These are phyloP conservation scores for Pyrgus malvae DNA, from an alignment of 2,888 invertebrate species.

Conservation along the genomic window DNA sequence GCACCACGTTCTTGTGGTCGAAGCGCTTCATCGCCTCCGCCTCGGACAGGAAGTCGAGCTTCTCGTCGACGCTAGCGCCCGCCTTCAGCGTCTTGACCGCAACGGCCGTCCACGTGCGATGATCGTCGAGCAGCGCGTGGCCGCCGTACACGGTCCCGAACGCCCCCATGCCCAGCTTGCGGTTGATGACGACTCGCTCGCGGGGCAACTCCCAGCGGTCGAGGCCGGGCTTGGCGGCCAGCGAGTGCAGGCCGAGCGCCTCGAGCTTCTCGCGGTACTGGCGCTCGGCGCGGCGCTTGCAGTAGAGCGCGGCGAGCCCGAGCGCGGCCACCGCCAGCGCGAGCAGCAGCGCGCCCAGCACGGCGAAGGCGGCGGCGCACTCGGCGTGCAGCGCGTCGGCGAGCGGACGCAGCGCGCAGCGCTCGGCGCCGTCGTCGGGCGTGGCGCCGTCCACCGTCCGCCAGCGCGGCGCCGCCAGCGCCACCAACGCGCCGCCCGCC, in stretches of 20 bases:
- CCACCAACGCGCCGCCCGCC: conserved; percentile 89
- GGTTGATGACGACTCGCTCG: conserved; percentile 91
- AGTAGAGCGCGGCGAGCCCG: conserved; percentile 50
- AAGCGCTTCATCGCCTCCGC: conserved; percentile 97
- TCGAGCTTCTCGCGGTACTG: conserved; percentile 56
- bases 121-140: conserved; percentile 85
- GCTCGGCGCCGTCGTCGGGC: conserved; percentile 87
- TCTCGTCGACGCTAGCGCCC: conserved; percentile 91
- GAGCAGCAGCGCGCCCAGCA: conserved; percentile 47
- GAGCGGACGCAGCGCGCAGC: conserved; percentile 86
- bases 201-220: conserved; percentile 95
- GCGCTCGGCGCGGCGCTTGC: conserved; percentile 58
- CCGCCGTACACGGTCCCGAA: conserved; percentile 97
- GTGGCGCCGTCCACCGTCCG: conserved; percentile 77
- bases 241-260: conserved; percentile 59
- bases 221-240: conserved; percentile 61
- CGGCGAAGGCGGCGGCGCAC: conserved; percentile 87
- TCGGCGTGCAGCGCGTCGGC: conserved; percentile 85
- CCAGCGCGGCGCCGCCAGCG: conserved; percentile 86
- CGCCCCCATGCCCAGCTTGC: conserved; percentile 93
- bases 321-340: conserved; percentile 48
- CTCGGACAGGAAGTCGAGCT: conserved; percentile 94
- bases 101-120: conserved; percentile 87
- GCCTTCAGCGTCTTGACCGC: conserved; percentile 95
- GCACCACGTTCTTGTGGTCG: conserved; percentile 93